Conservation (phyloP, 2,888 invertebrate species). For the Stenodema calcarata region DNA sequence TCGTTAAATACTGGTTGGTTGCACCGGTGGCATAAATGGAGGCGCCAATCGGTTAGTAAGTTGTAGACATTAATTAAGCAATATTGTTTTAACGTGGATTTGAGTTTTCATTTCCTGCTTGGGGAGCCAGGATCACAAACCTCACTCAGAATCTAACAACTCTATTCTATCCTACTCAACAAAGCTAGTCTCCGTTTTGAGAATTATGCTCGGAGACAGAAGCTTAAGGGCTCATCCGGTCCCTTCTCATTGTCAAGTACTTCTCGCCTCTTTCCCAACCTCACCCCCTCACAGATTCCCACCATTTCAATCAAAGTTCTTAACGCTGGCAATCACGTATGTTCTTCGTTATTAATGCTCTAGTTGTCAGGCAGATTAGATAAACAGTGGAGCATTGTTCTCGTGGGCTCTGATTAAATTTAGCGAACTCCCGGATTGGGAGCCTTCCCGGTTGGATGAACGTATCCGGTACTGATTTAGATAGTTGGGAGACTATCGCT, state of each 20-base stretch:
- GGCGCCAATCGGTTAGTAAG: too few species aligned
- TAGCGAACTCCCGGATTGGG: not conserved
- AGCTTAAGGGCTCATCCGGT: slow-evolving; percentile 12
- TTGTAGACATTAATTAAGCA: too few species aligned
- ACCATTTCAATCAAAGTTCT: slow-evolving; percentile 26
- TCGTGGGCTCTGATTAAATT: slow-evolving; percentile 18
- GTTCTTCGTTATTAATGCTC: slow-evolving; percentile 25
- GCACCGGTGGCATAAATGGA: too few species aligned
- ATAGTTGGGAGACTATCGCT: not conserved
- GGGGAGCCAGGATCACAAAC: not conserved
- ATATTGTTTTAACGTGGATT: not conserved
- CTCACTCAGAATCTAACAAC: not conserved
- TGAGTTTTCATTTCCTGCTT: not conserved
- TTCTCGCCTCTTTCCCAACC: not conserved
- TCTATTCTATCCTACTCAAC: not conserved
- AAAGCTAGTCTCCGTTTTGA: not conserved
- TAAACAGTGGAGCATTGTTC: slow-evolving; percentile 27
- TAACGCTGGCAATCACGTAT: slow-evolving; percentile 22
- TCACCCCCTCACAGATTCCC: not conserved
- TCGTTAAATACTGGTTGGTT: too few species aligned
- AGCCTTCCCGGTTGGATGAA: not conserved
- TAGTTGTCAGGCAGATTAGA: slow-evolving; percentile 3
- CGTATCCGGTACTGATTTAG: not conserved
- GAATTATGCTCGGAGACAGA: not conserved
- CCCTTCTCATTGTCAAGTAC: not conserved